Conservation (phyloP, 2,797 vertebrate genomes). For the Brachymystax lenok region DNA sequence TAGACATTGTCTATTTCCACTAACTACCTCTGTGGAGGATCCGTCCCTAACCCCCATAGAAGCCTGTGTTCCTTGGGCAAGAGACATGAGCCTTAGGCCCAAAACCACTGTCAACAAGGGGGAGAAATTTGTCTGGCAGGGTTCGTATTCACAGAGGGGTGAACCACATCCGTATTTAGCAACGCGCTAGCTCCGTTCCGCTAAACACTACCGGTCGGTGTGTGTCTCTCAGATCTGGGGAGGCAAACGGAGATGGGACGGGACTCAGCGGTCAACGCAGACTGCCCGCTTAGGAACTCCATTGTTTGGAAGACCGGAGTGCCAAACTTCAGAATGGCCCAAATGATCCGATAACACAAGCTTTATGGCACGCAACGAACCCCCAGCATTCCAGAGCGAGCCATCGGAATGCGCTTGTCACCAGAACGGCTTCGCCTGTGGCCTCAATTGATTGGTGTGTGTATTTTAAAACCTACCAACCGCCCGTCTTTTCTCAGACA, state of each 20-base stretch:
- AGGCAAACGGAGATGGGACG: slow-evolving; percentile 64
- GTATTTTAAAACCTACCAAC: slow-evolving; percentile 58
- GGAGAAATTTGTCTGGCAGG: slow-evolving; percentile 77
- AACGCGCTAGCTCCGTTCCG: slow-evolving; percentile 70
- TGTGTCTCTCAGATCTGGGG: slow-evolving; percentile 67
- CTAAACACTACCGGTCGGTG: slow-evolving; percentile 65
- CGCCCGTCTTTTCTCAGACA: slow-evolving; percentile 54
- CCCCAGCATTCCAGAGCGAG: slow-evolving; percentile 64
- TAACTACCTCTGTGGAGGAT: slow-evolving; percentile 67
- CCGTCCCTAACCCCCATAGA: slow-evolving; percentile 62
- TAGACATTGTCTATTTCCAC: slow-evolving; percentile 71
- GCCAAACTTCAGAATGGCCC: slow-evolving; percentile 41
- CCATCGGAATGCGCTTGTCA: slow-evolving; percentile 60
- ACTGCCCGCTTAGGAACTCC: slow-evolving; percentile 51
- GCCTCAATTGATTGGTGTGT: slow-evolving; percentile 58
- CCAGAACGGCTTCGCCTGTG: slow-evolving; percentile 68
- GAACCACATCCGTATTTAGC: slow-evolving; percentile 79
- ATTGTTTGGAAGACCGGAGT: slow-evolving; percentile 56
- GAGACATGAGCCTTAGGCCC: slow-evolving; percentile 63
- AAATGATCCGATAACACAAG: slow-evolving; percentile 62
- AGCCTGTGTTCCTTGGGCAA: slow-evolving; percentile 67
- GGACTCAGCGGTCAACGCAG: slow-evolving; percentile 46
- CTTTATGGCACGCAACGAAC: slow-evolving; percentile 54
- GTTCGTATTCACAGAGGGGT: slow-evolving; percentile 77
- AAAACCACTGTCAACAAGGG: slow-evolving; percentile 78